Base-by-base conservation (phyloP, 1,140 invertebrate genomes). In the Elymnias hypermnestra region DNA sequence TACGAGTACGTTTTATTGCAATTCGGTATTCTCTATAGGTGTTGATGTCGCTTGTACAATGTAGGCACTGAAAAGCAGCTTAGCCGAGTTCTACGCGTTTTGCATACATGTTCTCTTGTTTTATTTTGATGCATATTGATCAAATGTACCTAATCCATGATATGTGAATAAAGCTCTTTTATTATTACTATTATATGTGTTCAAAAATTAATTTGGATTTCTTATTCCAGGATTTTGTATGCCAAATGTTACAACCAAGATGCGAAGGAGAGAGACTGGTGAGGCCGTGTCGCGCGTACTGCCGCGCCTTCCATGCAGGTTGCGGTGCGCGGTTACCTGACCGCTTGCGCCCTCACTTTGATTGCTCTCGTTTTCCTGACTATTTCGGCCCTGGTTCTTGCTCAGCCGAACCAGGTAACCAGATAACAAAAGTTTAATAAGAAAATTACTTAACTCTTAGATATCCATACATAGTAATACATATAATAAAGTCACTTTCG, bases 211-310 rank as follows among this genome's bases (percentile, higher is more conserved):
- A n/a, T n/a, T n/a, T n/a, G n/a, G n/a, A n/a, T n/a, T n/a, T n/a
- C n/a, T n/a, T 23, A 5, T 54, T 52, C 15, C 92, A 94, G 76
- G 94, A 96, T 53, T 95, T 96, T 65, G 90, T 97, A 5, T 97
- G 95, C 62, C 92, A 94, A 60, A 84, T 95, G 12, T 77, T 96
- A 0, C 95, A 97, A 73, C 95, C 95, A 0, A 87, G 91, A 0
- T 96, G 95, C 77, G 59, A 88, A 7, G 63, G 67, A 2, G 82
- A 79, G 5, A 69, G 83, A 6, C 78, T 93, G 13, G 77, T 92
- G 7, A 75, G 91, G 14, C 95, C 95, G 0, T 97, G 95, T 59
- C 89, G 92, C 5, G 91, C 92, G 53, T 96, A 96, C 76, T 97
- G 95, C 69, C 89, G 92, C 43, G 92, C 95, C 33, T 96, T 97